These are phyloP conservation scores for Telmatherina bonti DNA, from an alignment of 2,797 vertebrate genomes.

Conservation along the genomic window DNA sequence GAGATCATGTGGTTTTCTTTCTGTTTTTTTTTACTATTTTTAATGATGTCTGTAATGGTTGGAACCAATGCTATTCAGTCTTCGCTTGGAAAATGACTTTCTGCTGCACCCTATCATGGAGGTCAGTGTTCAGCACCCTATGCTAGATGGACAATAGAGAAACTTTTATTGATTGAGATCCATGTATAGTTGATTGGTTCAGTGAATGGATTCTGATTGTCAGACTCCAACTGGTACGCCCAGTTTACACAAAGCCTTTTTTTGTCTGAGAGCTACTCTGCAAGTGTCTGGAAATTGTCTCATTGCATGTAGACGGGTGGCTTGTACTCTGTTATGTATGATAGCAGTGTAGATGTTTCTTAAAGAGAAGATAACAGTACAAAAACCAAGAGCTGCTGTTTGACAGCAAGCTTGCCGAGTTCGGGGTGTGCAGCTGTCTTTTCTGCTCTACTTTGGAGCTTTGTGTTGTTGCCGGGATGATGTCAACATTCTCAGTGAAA, in stretches of 20 bases:
- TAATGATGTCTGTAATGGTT: neutral
- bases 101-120: neutral
- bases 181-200: conserved; percentile 39
- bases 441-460: conserved; percentile 33
- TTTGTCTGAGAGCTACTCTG: conserved; percentile 63
- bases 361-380: conserved; percentile 32
- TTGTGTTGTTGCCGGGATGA: conserved; percentile 16
- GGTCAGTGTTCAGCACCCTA: conserved; percentile 13
- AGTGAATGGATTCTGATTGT: conserved; percentile 49
- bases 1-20: conserved; percentile 28
- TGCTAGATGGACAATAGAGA: conserved; percentile 19
- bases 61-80: neutral
- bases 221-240: conserved; percentile 57
- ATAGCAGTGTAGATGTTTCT: conserved; percentile 17
- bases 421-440: conserved; percentile 31
- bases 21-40: neutral
- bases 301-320: conserved; percentile 26
- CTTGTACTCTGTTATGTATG: conserved; percentile 25
- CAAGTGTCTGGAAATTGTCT: conserved; percentile 51
- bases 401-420: conserved; percentile 31
- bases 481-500: neutral
- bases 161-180: conserved; percentile 53
- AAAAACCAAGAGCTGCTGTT: conserved; percentile 36
- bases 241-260: conserved; percentile 32
- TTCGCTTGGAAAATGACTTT: neutral